These are phyloP conservation scores for Seriola quinqueradiata DNA, from an alignment of 2,113 vertebrate genomes.

Conservation along the genomic window DNA sequence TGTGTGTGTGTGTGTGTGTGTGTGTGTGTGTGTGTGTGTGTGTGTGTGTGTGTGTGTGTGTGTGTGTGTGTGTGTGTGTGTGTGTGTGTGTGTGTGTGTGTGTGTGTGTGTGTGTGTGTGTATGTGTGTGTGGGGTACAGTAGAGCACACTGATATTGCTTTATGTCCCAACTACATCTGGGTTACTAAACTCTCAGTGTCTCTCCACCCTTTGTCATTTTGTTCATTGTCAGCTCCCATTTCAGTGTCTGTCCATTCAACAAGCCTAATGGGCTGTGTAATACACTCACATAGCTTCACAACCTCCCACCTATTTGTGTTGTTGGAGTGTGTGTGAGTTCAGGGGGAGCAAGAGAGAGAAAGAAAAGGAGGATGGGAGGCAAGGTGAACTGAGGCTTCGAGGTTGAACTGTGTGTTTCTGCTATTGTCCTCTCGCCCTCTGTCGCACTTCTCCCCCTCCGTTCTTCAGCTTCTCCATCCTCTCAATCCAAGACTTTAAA, in stretches of 20 bases:
- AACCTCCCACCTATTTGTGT: conserved; percentile 72
- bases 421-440: conserved; percentile 47
- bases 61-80: conserved; percentile 11
- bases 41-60: conserved; percentile 11
- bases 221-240: conserved; percentile 73
- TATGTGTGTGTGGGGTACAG: conserved; percentile 33
- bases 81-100: conserved; percentile 1
- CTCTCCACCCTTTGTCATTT: conserved; percentile 70
- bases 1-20: conserved; percentile 13
- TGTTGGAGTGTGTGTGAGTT: conserved; percentile 42
- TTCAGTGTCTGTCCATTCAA: conserved; percentile 73
- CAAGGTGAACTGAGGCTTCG: conserved; percentile 37
- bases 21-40: conserved; percentile 14
- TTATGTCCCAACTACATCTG: conserved; percentile 50
- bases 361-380: conserved; percentile 41
- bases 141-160: conserved; percentile 43
- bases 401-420: conserved; percentile 32
- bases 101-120: background rate
- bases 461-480: background rate
- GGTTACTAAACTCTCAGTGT: conserved; percentile 56
- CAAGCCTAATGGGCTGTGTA: conserved; percentile 81
- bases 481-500: conserved; percentile 25
- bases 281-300: conserved; percentile 75
- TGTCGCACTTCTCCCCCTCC: conserved; percentile 2
- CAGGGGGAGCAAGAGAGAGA: conserved; percentile 11